A percentile compares a stretch with the other conserved stretches of the same genome.
Conservation (phyloP, 2,888 invertebrate species). For the Coremacera marginata region DNA sequence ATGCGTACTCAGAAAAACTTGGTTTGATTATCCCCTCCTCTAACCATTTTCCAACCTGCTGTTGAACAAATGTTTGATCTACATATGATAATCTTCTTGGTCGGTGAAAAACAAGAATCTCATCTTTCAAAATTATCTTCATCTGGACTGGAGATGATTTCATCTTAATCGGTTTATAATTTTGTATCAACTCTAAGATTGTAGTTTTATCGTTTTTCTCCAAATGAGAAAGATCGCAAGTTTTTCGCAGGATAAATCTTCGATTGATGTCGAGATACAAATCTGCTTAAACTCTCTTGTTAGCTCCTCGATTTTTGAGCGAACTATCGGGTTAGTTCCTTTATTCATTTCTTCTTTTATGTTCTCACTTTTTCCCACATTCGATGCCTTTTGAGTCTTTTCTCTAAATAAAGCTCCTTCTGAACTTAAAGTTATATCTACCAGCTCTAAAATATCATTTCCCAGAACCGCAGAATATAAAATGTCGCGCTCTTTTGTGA, state of each 20-base stretch:
- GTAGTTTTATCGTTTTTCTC: not conserved
- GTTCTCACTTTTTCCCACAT: not conserved
- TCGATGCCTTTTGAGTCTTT: not conserved
- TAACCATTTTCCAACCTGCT: conserved; percentile 25
- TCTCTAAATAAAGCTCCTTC: no score
- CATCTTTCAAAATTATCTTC: conserved; percentile 10
- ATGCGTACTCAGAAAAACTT: conserved; percentile 26
- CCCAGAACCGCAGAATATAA: conserved; percentile 44
- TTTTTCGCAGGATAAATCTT: not conserved
- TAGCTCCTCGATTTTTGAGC: not conserved
- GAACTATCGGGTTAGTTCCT: not conserved
- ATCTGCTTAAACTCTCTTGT: no score
- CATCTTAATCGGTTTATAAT: no score
- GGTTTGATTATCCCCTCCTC: conserved; percentile 28
- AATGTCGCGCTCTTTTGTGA: conserved; percentile 28
- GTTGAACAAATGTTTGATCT: conserved; percentile 16
- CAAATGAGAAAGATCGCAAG: no score
- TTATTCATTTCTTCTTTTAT: not conserved
- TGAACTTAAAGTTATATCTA: conserved; percentile 33
- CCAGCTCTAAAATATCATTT: conserved; percentile 39
- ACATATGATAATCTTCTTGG: no score
- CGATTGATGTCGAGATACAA: not conserved
- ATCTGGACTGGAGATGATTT: not conserved
- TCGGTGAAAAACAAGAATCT: conserved; percentile 14
- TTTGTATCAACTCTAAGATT: not conserved